Evolutionary conservation across 1,140 invertebrate genomes (phyloP), one percentile per base, ranked within the genome.

Genomic region (Heliconius nattereri): DNA sequence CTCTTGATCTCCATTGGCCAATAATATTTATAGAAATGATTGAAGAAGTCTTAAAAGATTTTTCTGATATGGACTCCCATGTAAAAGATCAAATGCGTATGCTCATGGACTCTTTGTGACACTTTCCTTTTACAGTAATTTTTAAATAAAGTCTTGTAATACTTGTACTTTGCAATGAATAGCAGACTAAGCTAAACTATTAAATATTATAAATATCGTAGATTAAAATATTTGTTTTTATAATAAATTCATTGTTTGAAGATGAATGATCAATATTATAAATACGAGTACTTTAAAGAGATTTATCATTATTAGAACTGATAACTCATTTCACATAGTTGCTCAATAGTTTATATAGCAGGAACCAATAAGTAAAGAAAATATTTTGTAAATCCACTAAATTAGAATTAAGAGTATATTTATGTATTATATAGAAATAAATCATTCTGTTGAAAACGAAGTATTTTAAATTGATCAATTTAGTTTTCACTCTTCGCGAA

Each of bases 1-100:
- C 96, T 73, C 92, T 98, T 29, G 96, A 98, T 86, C 91, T 95
- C 19, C 94, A 96, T 83, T 98, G 97, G 97, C 96, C 97, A 32
- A 94, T 93, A 60, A 96, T 98, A 85, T 94, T 98, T 23, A 91
- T 96, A 32, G 96, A 97, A 86, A 96, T 98, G 87, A 96, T 98
- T 80, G 95, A 96, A 82, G 96, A 97, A 79, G 97, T 97, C 9
- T 91, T 98, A 52, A 94, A 95, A 32, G 97, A 98, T 90, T 98
- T 97, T 87, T 96, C 96, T 11, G 95, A 98, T 81, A 95, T 98
- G 92, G 96, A 98, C 85, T 90, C 95, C 37, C 98, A 98, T 86
- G 96, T 98, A 93, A 97, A 97, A 71, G 95, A 95, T 78, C 93
- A 93, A 84, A 92, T 95, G 90, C 87, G 87, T 66, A 85, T 85